A percentile compares a stretch with the other conserved stretches of the same genome.
Conservation (phyloP, 2,888 invertebrate genomes). For the Plagodis dolabraria region DNA sequence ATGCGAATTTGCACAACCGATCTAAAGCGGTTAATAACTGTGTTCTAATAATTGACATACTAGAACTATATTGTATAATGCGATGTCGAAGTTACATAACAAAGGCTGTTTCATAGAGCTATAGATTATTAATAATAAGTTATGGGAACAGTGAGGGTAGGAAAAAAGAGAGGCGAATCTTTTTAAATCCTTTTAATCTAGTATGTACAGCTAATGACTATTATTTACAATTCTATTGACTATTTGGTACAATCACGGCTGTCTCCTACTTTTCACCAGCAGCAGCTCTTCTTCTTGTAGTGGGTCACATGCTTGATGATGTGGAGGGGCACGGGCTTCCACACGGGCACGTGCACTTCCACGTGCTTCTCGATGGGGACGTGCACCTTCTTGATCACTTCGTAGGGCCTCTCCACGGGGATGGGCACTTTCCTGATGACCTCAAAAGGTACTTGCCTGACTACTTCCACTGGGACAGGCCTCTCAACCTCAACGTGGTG, state of each 20-base stretch:
- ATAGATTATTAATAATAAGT: constrained; percentile 1
- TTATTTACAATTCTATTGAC: constrained; percentile 79
- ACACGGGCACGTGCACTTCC: constrained; percentile 73
- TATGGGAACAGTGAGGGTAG: neutral
- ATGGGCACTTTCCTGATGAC: constrained; percentile 73
- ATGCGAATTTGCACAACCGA: neutral
- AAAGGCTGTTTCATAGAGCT: neutral
- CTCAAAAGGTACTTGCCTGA: constrained; percentile 72
- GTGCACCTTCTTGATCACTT: constrained; percentile 76
- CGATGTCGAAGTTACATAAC: constrained; percentile 1
- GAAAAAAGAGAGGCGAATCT: constrained; percentile 15
- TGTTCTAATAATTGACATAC: constrained; percentile 2
- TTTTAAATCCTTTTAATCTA: constrained; percentile 36
- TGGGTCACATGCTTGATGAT: constrained; percentile 81
- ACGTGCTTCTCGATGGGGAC: constrained; percentile 75
- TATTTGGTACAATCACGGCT: constrained; percentile 78
- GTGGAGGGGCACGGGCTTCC: constrained; percentile 79
- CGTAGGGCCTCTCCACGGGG: constrained; percentile 74
- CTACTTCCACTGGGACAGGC: constrained; percentile 72
- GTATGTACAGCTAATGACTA: constrained; percentile 78
- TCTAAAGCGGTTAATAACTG: neutral
- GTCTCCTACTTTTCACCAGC: constrained; percentile 62
- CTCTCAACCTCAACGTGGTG: constrained; percentile 74
- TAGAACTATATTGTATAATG: constrained; percentile 4
- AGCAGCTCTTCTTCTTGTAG: constrained; percentile 78